phyloP scores from a whole-genome alignment of 1,140 invertebrate genomes.

The Sitodiplosis mosellana region DNA sequence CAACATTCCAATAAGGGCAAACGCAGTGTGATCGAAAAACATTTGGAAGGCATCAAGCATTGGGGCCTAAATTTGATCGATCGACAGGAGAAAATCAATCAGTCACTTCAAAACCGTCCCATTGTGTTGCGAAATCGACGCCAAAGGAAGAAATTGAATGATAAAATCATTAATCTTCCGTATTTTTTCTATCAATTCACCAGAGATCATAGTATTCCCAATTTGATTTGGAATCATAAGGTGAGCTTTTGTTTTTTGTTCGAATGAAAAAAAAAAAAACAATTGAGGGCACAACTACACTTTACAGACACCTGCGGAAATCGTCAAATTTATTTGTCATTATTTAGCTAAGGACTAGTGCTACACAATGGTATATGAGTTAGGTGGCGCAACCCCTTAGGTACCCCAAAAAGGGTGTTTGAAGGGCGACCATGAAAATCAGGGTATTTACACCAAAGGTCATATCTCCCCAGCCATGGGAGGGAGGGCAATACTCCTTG shows the following conservation, averaged over 20 bases:
- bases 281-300: no score
- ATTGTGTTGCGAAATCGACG: slow-evolving; percentile 78
- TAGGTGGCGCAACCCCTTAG: no score
- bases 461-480: no score
- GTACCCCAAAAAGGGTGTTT: no score
- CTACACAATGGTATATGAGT: no score
- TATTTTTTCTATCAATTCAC: slow-evolving; percentile 93
- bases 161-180: slow-evolving; percentile 64
- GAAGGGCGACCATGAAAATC: no score
- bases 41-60: slow-evolving; percentile 41
- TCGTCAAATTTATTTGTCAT: no score
- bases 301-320: no score
- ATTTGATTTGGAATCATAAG: slow-evolving; percentile 98
- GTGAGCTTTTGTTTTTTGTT: slow-evolving; percentile 26
- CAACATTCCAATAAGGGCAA: slow-evolving; percentile 44
- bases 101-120: slow-evolving; percentile 41
- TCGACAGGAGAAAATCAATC: slow-evolving; percentile 19
- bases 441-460: no score
- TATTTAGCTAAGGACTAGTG: no score
- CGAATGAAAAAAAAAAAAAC: not conserved
- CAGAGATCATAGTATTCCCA: slow-evolving; percentile 85
- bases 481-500: no score
- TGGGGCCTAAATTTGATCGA: slow-evolving; percentile 25
- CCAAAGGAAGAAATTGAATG: slow-evolving; percentile 70
- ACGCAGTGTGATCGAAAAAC: slow-evolving; percentile 51